Evolutionary conservation across 2,113 vertebrate genomes (phyloP).

Genomic region (Hiodon tergisus): DNA sequence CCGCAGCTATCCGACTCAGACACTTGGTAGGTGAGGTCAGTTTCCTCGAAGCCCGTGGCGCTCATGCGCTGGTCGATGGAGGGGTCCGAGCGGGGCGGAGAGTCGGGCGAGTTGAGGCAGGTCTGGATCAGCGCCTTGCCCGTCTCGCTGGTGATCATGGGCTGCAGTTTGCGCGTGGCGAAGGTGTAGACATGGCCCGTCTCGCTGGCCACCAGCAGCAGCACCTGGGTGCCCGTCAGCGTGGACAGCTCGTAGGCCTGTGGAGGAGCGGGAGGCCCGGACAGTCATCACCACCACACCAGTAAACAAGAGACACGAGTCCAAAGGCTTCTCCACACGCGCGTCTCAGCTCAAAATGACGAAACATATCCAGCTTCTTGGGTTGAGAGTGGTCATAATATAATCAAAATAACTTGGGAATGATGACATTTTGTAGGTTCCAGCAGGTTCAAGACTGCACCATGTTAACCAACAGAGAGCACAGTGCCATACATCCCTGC

Average conservation of each 20-base stretch:
- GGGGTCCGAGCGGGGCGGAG: constrained; percentile 88
- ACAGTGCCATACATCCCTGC: too few relatives aligned
- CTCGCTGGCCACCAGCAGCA: constrained; percentile 94
- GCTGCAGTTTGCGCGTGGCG: constrained; percentile 94
- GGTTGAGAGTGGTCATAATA: too few relatives aligned
- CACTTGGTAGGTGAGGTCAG: constrained; percentile 97
- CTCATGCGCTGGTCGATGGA: constrained; percentile 98
- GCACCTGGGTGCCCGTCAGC: constrained; percentile 92
- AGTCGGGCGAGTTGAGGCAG: constrained; percentile 97
- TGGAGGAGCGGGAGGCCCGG: constrained; percentile 1
- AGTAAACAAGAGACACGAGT: background rate
- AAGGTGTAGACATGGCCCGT: constrained; percentile 98
- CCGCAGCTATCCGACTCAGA: constrained; percentile 94
- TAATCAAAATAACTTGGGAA: too few relatives aligned
- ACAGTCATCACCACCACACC: background rate
- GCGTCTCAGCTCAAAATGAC: background rate
- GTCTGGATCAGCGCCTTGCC: constrained; percentile 98
- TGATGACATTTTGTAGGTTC: too few relatives aligned
- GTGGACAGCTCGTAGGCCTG: constrained; percentile 97
- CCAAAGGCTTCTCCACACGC: background rate
- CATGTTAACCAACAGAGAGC: too few relatives aligned
- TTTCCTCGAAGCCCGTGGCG: constrained; percentile 96
- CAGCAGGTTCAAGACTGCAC: too few relatives aligned
- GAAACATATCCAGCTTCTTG: too few relatives aligned
- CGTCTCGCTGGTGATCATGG: constrained; percentile 99